Conservation (phyloP, 2,888 invertebrate species). For the Sminthurides aquaticus region DNA sequence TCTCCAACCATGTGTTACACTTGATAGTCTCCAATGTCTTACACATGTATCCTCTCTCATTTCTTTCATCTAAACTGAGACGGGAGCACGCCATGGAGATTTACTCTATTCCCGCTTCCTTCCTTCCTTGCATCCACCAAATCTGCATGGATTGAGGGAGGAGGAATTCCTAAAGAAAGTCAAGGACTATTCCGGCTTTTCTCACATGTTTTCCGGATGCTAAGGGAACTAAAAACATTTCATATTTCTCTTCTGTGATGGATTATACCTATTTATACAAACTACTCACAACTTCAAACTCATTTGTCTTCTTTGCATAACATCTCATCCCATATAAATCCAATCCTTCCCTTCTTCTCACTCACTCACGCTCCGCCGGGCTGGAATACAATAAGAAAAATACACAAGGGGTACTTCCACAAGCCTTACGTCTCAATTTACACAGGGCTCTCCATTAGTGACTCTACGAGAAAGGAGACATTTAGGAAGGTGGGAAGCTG, state of each 20-base stretch:
- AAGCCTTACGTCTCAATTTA: no score
- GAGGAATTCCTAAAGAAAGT: no score
- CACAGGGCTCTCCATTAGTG: no score
- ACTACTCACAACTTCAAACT: conserved; percentile 37
- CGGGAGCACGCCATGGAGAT: background rate
- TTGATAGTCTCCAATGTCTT: background rate
- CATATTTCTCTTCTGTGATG: conserved; percentile 35
- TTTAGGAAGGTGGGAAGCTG: no score
- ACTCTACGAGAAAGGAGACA: no score
- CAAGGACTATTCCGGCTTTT: no score
- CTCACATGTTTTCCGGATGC: no score
- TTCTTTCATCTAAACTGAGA: background rate
- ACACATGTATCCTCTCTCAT: background rate
- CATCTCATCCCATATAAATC: conserved; percentile 16
- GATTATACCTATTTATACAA: conserved; percentile 41
- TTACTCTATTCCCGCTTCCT: background rate
- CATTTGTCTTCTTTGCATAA: conserved; percentile 37
- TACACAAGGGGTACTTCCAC: background rate
- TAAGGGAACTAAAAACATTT: conserved; percentile 23
- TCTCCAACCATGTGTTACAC: background rate
- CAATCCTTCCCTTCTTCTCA: conserved; percentile 14
- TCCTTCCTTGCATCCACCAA: background rate
- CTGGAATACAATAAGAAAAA: conserved; percentile 1
- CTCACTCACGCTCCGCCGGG: background rate
- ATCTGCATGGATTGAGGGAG: no score